These are phyloP conservation scores for Bursaphelenchus okinawaensis DNA, from an alignment of 2,888 invertebrate genomes.

Conservation along the genomic window DNA sequence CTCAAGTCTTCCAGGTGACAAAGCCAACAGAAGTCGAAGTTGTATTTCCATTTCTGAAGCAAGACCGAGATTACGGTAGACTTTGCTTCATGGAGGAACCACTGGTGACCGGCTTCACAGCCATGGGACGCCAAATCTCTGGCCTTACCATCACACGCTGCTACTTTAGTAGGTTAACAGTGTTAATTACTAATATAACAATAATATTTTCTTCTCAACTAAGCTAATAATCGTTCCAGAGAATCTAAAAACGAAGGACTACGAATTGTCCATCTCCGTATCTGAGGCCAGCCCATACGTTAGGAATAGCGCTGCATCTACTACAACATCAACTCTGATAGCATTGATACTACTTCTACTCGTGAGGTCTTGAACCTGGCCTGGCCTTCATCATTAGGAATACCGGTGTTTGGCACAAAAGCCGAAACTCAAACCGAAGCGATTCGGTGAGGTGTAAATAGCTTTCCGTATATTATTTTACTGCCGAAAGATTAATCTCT, in stretches of 20 bases:
- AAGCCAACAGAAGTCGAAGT: slow-evolving; percentile 30
- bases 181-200: no score
- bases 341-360: no score
- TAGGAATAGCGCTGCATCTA: slow-evolving; percentile 5
- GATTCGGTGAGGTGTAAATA: neutral
- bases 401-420: neutral
- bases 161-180: slow-evolving; percentile 34
- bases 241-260: slow-evolving; percentile 37
- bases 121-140: slow-evolving; percentile 40
- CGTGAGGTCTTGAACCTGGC: no score
- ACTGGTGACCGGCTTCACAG: slow-evolving; percentile 37
- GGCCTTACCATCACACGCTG: slow-evolving; percentile 35
- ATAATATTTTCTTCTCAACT: neutral
- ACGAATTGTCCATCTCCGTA: slow-evolving; percentile 34
- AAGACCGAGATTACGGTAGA: slow-evolving; percentile 39
- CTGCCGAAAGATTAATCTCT: neutral
- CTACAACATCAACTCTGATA: no score
- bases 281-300: slow-evolving; percentile 33
- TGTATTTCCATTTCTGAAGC: slow-evolving; percentile 34
- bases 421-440: neutral
- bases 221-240: slow-evolving; percentile 26
- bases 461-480: neutral
- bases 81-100: slow-evolving; percentile 46
- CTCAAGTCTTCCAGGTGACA: slow-evolving; percentile 35
- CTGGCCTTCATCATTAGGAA: no score